phyloP scores from a whole-genome alignment of 2,113 vertebrate genomes.

The Pollimyrus isidori region DNA sequence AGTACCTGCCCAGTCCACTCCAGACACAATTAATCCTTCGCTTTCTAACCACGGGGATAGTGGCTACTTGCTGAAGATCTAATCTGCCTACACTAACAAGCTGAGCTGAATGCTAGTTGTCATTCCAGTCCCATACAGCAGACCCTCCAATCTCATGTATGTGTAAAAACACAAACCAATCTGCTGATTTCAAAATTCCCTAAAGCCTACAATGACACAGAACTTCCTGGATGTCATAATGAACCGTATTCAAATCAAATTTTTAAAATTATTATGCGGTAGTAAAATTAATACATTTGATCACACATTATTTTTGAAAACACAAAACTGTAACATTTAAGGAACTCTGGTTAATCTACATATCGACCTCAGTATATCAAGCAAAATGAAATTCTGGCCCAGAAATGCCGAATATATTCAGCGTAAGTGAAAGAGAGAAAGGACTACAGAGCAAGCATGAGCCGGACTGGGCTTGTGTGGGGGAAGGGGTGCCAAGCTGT shows the following conservation, averaged over 20 bases:
- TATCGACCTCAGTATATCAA: not conserved
- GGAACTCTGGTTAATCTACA: not conserved
- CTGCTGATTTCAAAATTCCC: not conserved
- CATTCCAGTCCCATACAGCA: not conserved
- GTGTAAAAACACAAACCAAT: not conserved
- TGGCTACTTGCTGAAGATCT: not conserved
- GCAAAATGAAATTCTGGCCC: not conserved
- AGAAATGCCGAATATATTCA: not conserved
- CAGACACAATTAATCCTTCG: not conserved
- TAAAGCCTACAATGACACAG: not conserved
- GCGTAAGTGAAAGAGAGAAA: not conserved
- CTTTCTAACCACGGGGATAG: not conserved
- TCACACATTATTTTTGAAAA: not conserved
- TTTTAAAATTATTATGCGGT: not conserved
- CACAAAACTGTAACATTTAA: not conserved
- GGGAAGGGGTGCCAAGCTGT: not conserved
- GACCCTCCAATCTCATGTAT: not conserved
- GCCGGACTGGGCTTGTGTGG: not conserved
- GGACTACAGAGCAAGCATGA: not conserved
- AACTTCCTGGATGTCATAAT: not conserved
- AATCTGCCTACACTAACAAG: not conserved
- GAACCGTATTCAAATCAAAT: not conserved
- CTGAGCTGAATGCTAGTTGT: not conserved
- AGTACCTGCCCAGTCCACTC: not conserved
- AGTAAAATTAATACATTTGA: not conserved